Base-by-base conservation (phyloP, 1,140 invertebrate species). In the Zaprionus ornatus region DNA sequence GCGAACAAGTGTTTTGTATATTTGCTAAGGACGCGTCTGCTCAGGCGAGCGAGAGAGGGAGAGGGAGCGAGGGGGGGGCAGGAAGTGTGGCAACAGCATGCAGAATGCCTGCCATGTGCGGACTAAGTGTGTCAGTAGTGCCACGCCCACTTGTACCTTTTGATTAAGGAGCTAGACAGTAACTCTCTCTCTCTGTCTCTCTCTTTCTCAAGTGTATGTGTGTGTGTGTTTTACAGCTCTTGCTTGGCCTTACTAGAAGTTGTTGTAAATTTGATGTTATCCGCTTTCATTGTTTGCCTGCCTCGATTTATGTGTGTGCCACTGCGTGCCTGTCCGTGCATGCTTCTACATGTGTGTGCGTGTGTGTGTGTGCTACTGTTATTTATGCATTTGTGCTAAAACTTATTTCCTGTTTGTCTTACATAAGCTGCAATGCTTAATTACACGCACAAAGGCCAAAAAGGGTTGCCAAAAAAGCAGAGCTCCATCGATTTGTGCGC, bases 201-300 rank as follows among this genome's bases (percentile, higher is more conserved):
- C 35, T 15, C 32, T 32, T 56, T 2, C 23, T 21, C 45, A 45
- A 59, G n/a, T 61, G 40, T 62, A 52, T 42, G 66, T 55, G 37
- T 45, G 23, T 52, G 27, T 67, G 23, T 69, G 56, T 56, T 63
- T 74, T 66, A 80, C 27, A 55, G 77, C 77, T 74, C n/a, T 82
- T 70, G 80, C 80, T 74, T 83, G 60, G 72, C 56, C 66, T 74
- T 72, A 50, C 61, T 35, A 50, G 60, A 83, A 81, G 80, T 87
- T 87, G 83, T 84, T 87, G 84, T 90, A 90, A 88, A 88, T 87
- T 88, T 88, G 88, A 84, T 87, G 81, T 90, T 87, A 90, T 87
- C 84, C 84, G 84, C 68, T 90, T 88, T 72, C 84, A 88, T 90
- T 87, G 84, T 87, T 88, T 87, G 84, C 56, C 59, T 73, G 80